Percentiles rank a stretch among this genome's conserved stretches.
These are phyloP conservation scores for Dynastes tityus DNA, from an alignment of 2,888 invertebrate genomes.

Conservation along the genomic window DNA sequence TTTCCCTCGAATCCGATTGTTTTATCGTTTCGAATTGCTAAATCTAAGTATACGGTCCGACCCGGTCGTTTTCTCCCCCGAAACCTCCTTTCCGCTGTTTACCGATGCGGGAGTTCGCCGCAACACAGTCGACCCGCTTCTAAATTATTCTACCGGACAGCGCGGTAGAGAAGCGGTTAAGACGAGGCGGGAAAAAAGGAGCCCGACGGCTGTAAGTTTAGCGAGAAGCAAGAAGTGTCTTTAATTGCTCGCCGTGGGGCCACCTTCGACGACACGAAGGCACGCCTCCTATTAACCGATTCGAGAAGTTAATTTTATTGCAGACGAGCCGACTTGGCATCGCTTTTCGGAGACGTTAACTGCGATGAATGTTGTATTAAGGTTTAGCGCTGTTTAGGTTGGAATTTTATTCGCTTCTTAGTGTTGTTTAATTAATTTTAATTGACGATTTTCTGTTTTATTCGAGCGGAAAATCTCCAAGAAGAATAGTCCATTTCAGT, in stretches of 20 bases:
- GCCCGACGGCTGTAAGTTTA: not conserved
- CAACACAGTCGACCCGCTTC: conserved; percentile 1
- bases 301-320: conserved; percentile 37
- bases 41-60: conserved; percentile 14
- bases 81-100: not conserved
- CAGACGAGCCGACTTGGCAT: not conserved
- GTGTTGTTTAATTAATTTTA: too few species aligned
- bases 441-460: too few species aligned
- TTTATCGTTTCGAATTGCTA: conserved; percentile 26
- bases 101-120: not conserved
- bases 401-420: too few species aligned
- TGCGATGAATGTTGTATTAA: not conserved
- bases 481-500: too few species aligned
- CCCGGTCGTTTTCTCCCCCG: not conserved
- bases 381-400: too few species aligned
- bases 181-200: not conserved
- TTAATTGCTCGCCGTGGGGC: conserved; percentile 34
- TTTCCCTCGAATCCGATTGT: not conserved
- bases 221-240: conserved; percentile 25
- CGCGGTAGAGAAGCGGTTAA: not conserved
- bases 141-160: conserved; percentile 18
- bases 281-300: conserved; percentile 32
- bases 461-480: too few species aligned
- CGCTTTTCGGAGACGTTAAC: too few species aligned
- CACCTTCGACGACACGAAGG: conserved; percentile 30